phyloP scores from a whole-genome alignment of 2,113 vertebrate genomes.

The Pteruthius melanotis region DNA sequence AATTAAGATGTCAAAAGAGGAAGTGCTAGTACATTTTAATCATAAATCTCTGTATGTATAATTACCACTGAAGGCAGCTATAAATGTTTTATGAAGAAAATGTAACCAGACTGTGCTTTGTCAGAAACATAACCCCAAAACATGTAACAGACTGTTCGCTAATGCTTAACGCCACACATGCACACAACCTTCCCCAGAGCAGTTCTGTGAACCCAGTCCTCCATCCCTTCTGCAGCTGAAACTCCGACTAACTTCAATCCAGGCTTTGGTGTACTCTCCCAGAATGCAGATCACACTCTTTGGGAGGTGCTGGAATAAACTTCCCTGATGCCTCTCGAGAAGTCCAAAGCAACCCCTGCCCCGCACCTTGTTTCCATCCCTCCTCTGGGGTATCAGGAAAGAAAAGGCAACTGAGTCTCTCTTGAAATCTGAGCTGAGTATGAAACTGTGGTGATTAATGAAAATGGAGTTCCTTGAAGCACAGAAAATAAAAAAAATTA shows the following conservation, averaged over 20 bases:
- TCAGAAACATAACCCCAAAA: constrained; percentile 64
- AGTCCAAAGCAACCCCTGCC: background rate
- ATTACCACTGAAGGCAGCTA: constrained; percentile 69
- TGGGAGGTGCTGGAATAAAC: background rate
- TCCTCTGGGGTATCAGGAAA: too few relatives aligned
- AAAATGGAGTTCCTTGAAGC: background rate
- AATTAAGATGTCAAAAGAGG: constrained; percentile 73
- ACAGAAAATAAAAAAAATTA: background rate
- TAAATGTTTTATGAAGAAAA: constrained; percentile 72
- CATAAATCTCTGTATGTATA: constrained; percentile 72
- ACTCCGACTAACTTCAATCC: background rate
- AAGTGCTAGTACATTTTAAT: constrained; percentile 64
- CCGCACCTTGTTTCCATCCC: rapidly evolving
- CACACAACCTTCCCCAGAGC: constrained; percentile 23
- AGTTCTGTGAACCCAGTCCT: constrained; percentile 32
- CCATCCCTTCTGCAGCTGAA: constrained; percentile 44
- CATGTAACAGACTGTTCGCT: constrained; percentile 57
- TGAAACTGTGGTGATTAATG: background rate
- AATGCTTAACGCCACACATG: constrained; percentile 54
- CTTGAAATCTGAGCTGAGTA: background rate
- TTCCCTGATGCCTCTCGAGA: background rate
- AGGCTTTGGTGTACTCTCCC: background rate
- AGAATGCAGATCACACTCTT: background rate
- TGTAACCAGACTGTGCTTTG: constrained; percentile 58
- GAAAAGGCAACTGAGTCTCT: rapidly evolving